A percentile compares a stretch with the other conserved stretches of the same genome.
phyloP scores from a whole-genome alignment of 23 tunicate genomes.

The Styela plicata region DNA sequence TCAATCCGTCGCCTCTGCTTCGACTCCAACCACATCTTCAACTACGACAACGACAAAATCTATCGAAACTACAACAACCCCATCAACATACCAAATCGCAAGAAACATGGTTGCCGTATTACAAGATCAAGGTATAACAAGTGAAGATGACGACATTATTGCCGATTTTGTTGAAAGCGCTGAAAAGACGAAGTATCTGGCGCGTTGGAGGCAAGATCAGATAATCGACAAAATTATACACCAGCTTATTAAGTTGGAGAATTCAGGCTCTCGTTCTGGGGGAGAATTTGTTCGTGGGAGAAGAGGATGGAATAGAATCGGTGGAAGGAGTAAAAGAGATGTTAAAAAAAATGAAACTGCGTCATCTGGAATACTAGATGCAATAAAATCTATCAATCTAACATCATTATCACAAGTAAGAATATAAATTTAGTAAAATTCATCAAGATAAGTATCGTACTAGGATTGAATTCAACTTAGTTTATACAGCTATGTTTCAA shows the following conservation, averaged over 20 bases:
- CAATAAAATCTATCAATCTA: not conserved
- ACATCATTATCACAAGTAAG: not conserved
- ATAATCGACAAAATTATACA: conserved; percentile 13
- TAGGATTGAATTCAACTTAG: too few relatives aligned
- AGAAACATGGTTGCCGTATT: not conserved
- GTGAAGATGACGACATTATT: conserved; percentile 18
- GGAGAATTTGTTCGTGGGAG: not conserved
- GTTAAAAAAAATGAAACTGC: not conserved
- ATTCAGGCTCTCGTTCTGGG: not conserved
- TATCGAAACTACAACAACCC: not conserved
- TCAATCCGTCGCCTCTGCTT: not conserved
- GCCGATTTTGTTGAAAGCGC: conserved; percentile 21
- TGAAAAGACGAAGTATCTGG: conserved; percentile 37
- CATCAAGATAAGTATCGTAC: too few relatives aligned
- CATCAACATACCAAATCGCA: conserved; percentile 41
- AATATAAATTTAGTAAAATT: too few relatives aligned
- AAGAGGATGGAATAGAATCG: not conserved
- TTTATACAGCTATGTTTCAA: too few relatives aligned
- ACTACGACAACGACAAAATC: not conserved
- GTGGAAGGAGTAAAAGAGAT: not conserved
- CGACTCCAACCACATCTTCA: not conserved
- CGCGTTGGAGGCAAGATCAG: conserved; percentile 39
- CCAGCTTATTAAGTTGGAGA: conserved; percentile 9
- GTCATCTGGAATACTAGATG: not conserved
- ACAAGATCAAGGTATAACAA: conserved; percentile 3